A percentile compares a stretch with the other conserved stretches of the same genome.
Evolutionary conservation across 2,888 invertebrate genomes (phyloP).

Genomic region (Nomada fucata): DNA sequence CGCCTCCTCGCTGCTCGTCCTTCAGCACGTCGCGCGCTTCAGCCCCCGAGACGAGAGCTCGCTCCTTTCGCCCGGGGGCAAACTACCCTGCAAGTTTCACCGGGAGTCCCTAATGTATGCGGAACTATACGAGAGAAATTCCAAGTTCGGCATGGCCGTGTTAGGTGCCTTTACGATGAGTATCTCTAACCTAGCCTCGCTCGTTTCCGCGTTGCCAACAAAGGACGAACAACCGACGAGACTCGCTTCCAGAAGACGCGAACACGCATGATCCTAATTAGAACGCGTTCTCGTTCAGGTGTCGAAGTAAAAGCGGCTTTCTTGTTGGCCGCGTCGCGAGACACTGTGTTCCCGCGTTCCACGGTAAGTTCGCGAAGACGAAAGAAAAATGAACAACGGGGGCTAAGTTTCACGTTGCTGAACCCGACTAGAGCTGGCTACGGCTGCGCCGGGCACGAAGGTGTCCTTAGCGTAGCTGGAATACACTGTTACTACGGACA

Average conservation of each 20-base stretch:
- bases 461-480: not conserved
- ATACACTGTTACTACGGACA: constrained; percentile 7
- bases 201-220: constrained; percentile 46
- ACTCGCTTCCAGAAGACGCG: constrained; percentile 68
- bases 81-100: constrained; percentile 82
- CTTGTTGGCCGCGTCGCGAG: constrained; percentile 66
- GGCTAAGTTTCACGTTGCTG: not conserved
- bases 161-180: constrained; percentile 75
- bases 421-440: not conserved
- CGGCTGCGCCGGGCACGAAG: not conserved
- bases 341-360: constrained; percentile 38
- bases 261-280: constrained; percentile 84
- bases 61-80: constrained; percentile 77
- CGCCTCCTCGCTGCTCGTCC: constrained; percentile 57
- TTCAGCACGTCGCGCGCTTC: constrained; percentile 66
- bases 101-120: constrained; percentile 83
- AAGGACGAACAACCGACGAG: constrained; percentile 59
- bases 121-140: constrained; percentile 81
- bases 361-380: not conserved
- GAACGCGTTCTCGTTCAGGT: constrained; percentile 79
- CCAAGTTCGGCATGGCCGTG: constrained; percentile 80
- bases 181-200: constrained; percentile 49
- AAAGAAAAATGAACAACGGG: constrained; percentile 11
- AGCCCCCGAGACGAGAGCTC: constrained; percentile 62
- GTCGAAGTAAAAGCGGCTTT: constrained; percentile 74